phyloP scores from a whole-genome alignment of 2,888 invertebrate species.

The Mimumesa dahlbomi region DNA sequence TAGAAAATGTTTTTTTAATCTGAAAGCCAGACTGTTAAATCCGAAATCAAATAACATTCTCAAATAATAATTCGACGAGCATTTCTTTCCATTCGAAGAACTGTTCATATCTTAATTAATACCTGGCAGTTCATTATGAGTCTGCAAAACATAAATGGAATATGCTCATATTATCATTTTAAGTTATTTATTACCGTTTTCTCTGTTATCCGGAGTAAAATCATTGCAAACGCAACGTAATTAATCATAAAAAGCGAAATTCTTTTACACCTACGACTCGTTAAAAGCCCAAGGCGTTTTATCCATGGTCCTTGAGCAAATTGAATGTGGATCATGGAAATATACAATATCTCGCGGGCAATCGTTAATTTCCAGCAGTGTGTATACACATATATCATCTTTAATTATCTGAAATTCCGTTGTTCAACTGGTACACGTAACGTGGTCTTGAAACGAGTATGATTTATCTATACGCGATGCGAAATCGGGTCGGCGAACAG shows the following conservation, averaged over 20 bases:
- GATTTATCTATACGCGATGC: conserved; percentile 14
- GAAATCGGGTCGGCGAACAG: conserved; percentile 35
- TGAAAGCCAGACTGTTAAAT: no score
- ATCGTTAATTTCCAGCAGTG: background rate
- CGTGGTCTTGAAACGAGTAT: background rate
- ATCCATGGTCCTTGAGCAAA: conserved; percentile 54
- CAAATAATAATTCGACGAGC: no score
- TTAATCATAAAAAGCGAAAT: background rate
- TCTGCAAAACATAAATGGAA: no score
- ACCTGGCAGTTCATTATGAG: no score
- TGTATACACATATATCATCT: background rate
- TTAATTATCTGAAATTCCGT: background rate
- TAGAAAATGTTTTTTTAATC: no score
- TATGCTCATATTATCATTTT: no score
- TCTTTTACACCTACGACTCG: background rate
- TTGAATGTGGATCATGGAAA: conserved; percentile 53
- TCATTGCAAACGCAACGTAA: background rate
- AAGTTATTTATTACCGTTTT: no score
- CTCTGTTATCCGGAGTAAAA: background rate
- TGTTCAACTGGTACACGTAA: background rate
- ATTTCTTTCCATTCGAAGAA: no score
- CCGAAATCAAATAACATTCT: no score
- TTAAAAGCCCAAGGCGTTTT: conserved; percentile 1
- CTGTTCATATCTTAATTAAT: no score
- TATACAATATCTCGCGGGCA: conserved; percentile 19